Conservation (phyloP, 2,113 vertebrate species). For the Orientallactaga bullata region DNA sequence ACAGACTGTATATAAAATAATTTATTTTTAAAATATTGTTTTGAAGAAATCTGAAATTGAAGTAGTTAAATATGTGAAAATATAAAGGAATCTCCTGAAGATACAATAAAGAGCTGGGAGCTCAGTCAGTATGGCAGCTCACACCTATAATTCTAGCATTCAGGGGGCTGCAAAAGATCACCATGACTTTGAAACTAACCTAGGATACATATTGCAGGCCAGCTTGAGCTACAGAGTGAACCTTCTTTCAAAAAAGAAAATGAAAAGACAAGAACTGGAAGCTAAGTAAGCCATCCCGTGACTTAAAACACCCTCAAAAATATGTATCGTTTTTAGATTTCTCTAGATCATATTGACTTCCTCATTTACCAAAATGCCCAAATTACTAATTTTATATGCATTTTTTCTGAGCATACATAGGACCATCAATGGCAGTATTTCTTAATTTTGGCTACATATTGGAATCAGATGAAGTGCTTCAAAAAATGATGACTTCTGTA, state of each 20-base stretch:
- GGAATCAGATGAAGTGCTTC: background rate
- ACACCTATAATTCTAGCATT: background rate
- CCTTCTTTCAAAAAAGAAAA: background rate
- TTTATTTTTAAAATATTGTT: background rate
- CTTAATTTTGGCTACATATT: background rate
- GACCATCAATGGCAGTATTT: background rate
- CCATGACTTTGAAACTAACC: background rate
- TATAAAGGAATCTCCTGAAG: slow-evolving; percentile 12
- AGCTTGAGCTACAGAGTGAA: background rate
- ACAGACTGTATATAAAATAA: background rate
- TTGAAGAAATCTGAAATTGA: slow-evolving; percentile 50
- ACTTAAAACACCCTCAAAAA: background rate
- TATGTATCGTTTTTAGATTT: background rate
- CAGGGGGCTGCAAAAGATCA: background rate
- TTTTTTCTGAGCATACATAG: background rate
- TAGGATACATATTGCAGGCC: background rate
- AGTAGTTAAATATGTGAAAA: slow-evolving; percentile 21
- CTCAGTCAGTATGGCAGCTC: background rate
- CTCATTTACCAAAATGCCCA: slow-evolving; percentile 36
- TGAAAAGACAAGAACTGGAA: background rate
- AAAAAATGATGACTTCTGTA: background rate
- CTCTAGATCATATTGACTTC: background rate
- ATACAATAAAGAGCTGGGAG: background rate
- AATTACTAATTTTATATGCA: background rate
- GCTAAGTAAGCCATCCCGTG: slow-evolving; percentile 9